A percentile compares a stretch with the other conserved stretches of the same genome.
Conservation (phyloP, 2,888 invertebrate species). For the Thera obeliscata region DNA sequence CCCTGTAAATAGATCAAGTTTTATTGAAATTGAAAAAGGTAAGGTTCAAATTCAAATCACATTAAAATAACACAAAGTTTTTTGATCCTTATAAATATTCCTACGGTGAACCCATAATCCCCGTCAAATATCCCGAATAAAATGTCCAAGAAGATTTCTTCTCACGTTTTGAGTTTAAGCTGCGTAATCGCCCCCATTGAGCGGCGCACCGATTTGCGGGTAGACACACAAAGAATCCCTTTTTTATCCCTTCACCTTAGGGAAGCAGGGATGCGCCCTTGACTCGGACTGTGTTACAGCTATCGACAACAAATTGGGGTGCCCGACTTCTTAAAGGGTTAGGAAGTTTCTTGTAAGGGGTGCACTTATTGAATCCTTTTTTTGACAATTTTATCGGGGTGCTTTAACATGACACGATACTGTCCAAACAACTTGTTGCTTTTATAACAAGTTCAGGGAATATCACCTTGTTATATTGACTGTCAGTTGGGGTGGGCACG, state of each 20-base stretch:
- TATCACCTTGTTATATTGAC: constrained; percentile 29
- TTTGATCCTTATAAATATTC: constrained; percentile 31
- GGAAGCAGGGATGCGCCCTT: constrained; percentile 54
- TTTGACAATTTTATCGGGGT: constrained; percentile 41
- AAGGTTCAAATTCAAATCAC: constrained; percentile 13
- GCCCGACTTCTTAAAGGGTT: constrained; percentile 63
- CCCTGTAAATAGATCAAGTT: background rate
- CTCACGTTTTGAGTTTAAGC: constrained; percentile 65
- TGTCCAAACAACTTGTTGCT: constrained; percentile 47
- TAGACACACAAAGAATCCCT: constrained; percentile 75
- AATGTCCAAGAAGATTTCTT: constrained; percentile 50
- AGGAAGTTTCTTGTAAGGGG: constrained; percentile 65
- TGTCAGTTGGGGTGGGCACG: constrained; percentile 21
- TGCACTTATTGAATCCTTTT: constrained; percentile 46
- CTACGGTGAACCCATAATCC: constrained; percentile 29
- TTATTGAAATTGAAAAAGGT: constrained; percentile 13
- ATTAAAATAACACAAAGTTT: constrained; percentile 13
- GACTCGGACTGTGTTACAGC: constrained; percentile 69
- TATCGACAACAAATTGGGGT: constrained; percentile 82
- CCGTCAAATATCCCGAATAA: constrained; percentile 32
- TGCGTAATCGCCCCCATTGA: constrained; percentile 70
- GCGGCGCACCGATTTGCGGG: constrained; percentile 69
- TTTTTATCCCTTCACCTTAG: constrained; percentile 68
- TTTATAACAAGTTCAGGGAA: constrained; percentile 35
- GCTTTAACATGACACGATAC: constrained; percentile 43